Base-by-base conservation (phyloP, 92 coral and sea anemone species). In the Scolanthus callimorphus region DNA sequence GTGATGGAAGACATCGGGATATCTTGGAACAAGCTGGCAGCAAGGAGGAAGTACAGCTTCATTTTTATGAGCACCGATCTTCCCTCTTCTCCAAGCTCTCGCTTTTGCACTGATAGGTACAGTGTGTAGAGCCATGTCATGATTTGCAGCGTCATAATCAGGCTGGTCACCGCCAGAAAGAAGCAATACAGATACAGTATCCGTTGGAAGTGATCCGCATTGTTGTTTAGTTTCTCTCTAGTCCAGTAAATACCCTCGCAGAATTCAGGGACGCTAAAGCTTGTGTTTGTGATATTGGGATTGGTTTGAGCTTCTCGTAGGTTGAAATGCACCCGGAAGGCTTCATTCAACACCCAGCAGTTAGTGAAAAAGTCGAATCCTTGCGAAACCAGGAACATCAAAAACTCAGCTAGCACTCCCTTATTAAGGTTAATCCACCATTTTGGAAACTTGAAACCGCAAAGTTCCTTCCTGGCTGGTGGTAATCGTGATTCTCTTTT, bases 1-100 rank as follows among this genome's bases (percentile, higher is more conserved):
- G 97, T 82, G 12, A 91, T 65, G 2, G 96, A 62, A 23, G 97
- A 88, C 22, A 91, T 71, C 25, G 97, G 97, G n/a, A 91, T 84
- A 44, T 91, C 97, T 49, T 91, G 73, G 55, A 91, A 44, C 13
- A 91, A 50, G 56, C 90, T 88, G 22, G 84, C 95, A 1, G 89
- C 89, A 20, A 82, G 49, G 1, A 89, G 71, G 63, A 91, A 91
- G 20, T 43, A 63, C 29, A 84, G 77, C 52, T 91, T 88, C 73
- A 86, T 90, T 27, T 43, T 71, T 15, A 91, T 75, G 26, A 91
- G 65, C 4, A 67, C 60, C 3, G 49, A 69, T 70, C 85, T 77
- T 0, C 84, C 78, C 20, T 88, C 76, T 17, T 78, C 73, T 17
- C 83, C 79, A 24, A 91, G 73, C 27, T 76, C 88, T 51, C 78